Percentiles rank a stretch among this genome's conserved stretches.
Conservation (phyloP, 2,797 vertebrate genomes). For the Xenops minutus region DNA sequence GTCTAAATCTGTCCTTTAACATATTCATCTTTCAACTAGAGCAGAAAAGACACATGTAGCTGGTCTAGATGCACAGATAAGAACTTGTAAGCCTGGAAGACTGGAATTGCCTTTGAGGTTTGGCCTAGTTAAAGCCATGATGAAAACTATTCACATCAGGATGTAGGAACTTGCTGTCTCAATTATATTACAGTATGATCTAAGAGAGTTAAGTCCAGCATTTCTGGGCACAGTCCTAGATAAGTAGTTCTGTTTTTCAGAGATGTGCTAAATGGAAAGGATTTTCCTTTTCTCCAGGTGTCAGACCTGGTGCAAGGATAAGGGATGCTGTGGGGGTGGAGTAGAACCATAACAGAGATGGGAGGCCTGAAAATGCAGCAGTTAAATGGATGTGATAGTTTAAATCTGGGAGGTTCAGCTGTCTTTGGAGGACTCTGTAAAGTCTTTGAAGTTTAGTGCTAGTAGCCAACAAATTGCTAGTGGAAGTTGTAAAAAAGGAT, state of each 20-base stretch:
- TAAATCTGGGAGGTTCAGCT: neutral
- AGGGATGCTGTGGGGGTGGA: neutral
- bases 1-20: neutral
- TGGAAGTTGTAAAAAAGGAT: neutral
- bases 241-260: neutral
- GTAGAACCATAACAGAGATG: neutral
- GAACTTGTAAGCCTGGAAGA: neutral
- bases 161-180: constrained; percentile 6
- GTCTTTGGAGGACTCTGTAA: neutral
- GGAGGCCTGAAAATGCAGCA: neutral
- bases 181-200: constrained; percentile 9
- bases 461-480: neutral
- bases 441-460: neutral
- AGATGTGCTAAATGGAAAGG: neutral
- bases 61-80: neutral
- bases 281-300: neutral
- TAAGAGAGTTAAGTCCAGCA: neutral
- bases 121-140: neutral
- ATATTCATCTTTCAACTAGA: neutral
- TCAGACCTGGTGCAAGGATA: neutral
- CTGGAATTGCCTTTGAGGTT: neutral
- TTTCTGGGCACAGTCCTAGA: neutral
- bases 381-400: neutral
- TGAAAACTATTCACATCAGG: neutral
- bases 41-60: neutral